Base-by-base conservation (phyloP, 2,113 vertebrate species). In the Nerophis lumbriciformis region DNA sequence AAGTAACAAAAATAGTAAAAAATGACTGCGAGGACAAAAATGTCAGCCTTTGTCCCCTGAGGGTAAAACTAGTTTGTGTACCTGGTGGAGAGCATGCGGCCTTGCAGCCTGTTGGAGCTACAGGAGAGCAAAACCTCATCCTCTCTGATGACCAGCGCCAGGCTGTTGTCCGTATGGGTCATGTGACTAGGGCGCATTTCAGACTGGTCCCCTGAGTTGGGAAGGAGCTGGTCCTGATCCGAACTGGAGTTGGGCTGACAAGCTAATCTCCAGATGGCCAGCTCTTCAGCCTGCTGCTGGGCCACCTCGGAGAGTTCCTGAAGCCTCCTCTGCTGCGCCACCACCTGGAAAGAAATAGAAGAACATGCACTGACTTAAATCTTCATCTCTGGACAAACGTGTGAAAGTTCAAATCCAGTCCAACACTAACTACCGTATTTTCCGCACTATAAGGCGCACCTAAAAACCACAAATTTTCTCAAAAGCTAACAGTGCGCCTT, bases 101-200 rank as follows among this genome's bases (percentile, higher is more conserved):
- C 74, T 13, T 78, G 77, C 44, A 85, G 70, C 44, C 65, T 85
- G 58, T 57, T 77, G 5, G 77, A 69, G 59, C 69, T 61, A 77
- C 86, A 88, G 64, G 83, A 84, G n/a, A 92, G 61, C 14, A 88
- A 48, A 21, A 92, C 48, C 49, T 87, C 78, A 9, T 90, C 88
- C 63, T 91, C 88, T 74, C 83, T 84, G 64, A 86, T 52, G 37
- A 79, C 55, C n/a, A 57, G 39, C 9, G 55, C 39, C 19, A 16
- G 10, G 16, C n/a, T 21, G 5, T 13, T 39, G n/a, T 21, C 39
- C 6, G 1, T 21, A 1, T 1, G 15, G 9, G 0, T 59, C 57
- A 36, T 21, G 11, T 63, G 60, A 49, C 66, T 42, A 6, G 45
- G 51, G 53, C 44, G 58, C 7, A 10, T 63, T 42, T 67, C 66